phyloP scores from a whole-genome alignment of 2,797 vertebrate species.

The Tapirus indicus region DNA sequence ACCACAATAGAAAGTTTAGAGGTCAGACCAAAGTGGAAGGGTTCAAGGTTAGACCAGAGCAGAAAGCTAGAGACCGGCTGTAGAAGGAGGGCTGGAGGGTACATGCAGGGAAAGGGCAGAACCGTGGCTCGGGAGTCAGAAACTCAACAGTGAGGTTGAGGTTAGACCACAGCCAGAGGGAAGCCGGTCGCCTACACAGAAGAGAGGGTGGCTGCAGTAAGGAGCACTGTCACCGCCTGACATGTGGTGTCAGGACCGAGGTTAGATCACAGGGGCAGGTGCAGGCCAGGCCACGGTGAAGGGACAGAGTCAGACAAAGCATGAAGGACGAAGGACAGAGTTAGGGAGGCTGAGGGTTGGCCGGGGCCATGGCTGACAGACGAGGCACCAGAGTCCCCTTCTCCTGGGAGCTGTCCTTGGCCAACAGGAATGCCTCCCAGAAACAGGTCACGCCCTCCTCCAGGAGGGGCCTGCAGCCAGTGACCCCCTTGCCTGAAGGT shows the following conservation, averaged over 20 bases:
- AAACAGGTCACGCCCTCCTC: background rate
- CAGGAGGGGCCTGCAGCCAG: background rate
- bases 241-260: background rate
- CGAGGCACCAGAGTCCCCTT: background rate
- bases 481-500: background rate
- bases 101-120: background rate
- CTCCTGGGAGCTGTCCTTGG: too few species aligned
- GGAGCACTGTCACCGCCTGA: too few species aligned
- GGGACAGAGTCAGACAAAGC: background rate
- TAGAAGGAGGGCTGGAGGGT: background rate
- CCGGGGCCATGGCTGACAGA: background rate
- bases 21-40: background rate
- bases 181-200: rapidly evolving
- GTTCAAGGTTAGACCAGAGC: background rate
- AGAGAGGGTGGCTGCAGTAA: background rate
- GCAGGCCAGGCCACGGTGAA: background rate
- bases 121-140: rapidly evolving
- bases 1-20: background rate
- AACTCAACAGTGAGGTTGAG: background rate
- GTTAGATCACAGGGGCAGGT: background rate
- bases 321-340: rapidly evolving
- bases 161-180: background rate
- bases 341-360: background rate
- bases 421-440: background rate
- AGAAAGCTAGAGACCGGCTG: background rate